phyloP scores from a whole-genome alignment of 2,797 vertebrate species.

The Pipistrellus nathusii region DNA sequence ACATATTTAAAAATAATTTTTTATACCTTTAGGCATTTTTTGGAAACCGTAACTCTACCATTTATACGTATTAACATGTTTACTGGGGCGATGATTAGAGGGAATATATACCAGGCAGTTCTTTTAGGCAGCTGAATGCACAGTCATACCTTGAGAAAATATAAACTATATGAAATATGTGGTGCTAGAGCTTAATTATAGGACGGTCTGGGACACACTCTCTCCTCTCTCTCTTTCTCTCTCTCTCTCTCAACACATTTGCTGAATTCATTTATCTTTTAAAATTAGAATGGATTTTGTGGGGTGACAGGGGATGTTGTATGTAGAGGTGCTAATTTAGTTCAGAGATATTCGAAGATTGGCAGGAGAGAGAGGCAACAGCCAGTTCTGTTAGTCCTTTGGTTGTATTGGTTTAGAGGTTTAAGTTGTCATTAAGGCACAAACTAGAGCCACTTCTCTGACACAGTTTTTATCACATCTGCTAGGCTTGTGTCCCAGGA shows the following conservation, averaged over 20 bases:
- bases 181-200: conserved; percentile 68
- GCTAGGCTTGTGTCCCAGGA: conserved; percentile 88
- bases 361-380: conserved; percentile 79
- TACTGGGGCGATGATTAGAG: conserved; percentile 45
- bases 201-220: background rate
- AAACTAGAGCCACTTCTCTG: conserved; percentile 88
- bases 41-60: conserved; percentile 40
- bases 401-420: conserved; percentile 88
- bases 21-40: conserved; percentile 59
- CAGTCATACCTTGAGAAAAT: conserved; percentile 60
- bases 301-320: conserved; percentile 77
- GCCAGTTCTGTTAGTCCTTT: conserved; percentile 85
- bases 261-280: conserved; percentile 80
- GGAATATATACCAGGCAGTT: conserved; percentile 39
- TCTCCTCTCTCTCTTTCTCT: background rate
- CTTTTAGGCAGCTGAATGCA: conserved; percentile 69
- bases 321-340: conserved; percentile 84
- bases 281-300: conserved; percentile 78
- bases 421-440: conserved; percentile 90
- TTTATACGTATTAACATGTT: conserved; percentile 14
- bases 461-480: conserved; percentile 90
- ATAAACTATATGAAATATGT: conserved; percentile 54
- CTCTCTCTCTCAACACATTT: conserved; percentile 41
- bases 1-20: conserved; percentile 72
- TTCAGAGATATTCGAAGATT: conserved; percentile 77